Conservation (phyloP, 2,113 vertebrate species). For the Willisornis vidua region DNA sequence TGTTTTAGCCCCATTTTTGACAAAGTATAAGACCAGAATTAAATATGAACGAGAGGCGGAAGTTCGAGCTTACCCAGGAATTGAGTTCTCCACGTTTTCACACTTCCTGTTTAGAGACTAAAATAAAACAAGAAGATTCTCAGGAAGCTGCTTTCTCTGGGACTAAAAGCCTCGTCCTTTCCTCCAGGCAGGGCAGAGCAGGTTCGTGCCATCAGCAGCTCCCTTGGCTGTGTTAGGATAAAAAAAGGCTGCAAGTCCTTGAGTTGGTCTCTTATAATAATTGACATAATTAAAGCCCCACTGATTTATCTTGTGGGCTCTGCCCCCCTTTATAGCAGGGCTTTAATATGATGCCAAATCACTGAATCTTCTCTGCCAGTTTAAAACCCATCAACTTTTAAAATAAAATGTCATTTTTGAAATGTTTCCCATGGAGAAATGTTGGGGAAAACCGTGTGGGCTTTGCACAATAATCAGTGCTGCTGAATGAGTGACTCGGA, state of each 20-base stretch:
- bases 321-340: background rate
- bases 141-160: background rate
- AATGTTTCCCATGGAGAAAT: background rate
- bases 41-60: background rate
- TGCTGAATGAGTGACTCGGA: background rate
- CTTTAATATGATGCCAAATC: accelerated
- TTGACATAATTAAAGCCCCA: background rate
- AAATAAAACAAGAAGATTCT: background rate
- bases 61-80: background rate
- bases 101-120: background rate
- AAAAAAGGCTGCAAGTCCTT: background rate
- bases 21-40: background rate
- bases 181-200: background rate
- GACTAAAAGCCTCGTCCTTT: background rate
- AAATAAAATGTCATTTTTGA: background rate
- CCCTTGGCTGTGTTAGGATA: background rate
- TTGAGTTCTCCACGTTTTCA: background rate
- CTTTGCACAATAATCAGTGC: background rate
- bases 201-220: background rate
- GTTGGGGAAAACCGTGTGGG: background rate
- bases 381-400: background rate
- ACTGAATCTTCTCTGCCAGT: background rate
- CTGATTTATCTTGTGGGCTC: background rate
- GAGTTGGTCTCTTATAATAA: background rate
- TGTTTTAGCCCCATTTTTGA: background rate